Evolutionary conservation across 1,140 invertebrate genomes (phyloP), one percentile per base, ranked within the genome.

Genomic region (Lepidurus packardi): DNA sequence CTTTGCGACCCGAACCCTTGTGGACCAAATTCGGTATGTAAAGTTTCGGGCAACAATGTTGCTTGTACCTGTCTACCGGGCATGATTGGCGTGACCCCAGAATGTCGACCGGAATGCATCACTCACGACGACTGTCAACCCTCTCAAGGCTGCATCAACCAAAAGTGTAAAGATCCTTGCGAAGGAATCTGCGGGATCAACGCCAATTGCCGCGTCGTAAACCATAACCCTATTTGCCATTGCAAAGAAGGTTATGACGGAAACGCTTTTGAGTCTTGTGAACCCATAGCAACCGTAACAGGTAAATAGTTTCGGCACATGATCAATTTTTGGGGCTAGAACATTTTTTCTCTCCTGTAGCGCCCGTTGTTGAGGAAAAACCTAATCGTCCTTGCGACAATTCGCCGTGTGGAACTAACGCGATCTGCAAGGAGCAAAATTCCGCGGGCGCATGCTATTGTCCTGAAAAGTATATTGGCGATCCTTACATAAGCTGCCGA

Each of bases 171-270:
- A 34, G 90, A 90, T 79, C 88, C 90, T 4, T 94, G 93, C 83
- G 86, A 90, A 79, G 87, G 90, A n/a, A 85, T 89, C 21, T 96
- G 94, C 82, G 93, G 93, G n/a, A 86, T 91, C 78, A 94, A 95
- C 84, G 91, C 94, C 0, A 88, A 91, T 78, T 96, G 94, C 82
- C 85, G 85, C 41, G 88, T 91, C 1, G 85, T 88, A 47, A 88
- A 90, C 80, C 93, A 95, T 83, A 84, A 88, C 75, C 88, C 92
- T 1, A 84, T 90, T 25, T 97, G 95, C 83, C 84, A 86, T 16
- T 97, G 95, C 83, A 90, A 91, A 81, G 80, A 86, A 53, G 93
- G 92, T 1, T 95, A 90, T 83, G 90, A 90, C 81, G 93, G 93
- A 1, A 91, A 95, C 86, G 89, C 93, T 1, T 93, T 94, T 81